A percentile compares a stretch with the other conserved stretches of the same genome.
These are phyloP conservation scores for Holotrichia oblita DNA, from an alignment of 1,140 invertebrate genomes.

Conservation along the genomic window DNA sequence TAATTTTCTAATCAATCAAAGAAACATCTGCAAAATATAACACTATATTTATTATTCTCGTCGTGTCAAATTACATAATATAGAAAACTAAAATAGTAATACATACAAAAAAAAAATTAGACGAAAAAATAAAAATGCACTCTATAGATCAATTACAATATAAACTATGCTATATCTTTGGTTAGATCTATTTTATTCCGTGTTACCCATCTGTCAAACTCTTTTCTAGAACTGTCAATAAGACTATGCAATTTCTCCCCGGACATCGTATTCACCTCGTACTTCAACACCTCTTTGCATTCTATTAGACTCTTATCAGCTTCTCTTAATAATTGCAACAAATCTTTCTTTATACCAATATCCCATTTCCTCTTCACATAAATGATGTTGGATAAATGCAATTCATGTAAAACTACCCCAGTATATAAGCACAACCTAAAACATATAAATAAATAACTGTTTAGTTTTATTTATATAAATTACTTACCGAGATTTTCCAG, in stretches of 20 bases:
- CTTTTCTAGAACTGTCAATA: slow-evolving; percentile 57
- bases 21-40: not conserved
- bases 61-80: not conserved
- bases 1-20: not conserved
- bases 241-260: slow-evolving; percentile 63
- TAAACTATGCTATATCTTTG: slow-evolving; percentile 26
- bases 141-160: not conserved
- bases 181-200: slow-evolving; percentile 54
- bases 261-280: slow-evolving; percentile 64
- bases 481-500: slow-evolving; percentile 65
- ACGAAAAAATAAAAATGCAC: not conserved
- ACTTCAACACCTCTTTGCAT: slow-evolving; percentile 62
- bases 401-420: slow-evolving; percentile 76
- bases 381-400: slow-evolving; percentile 68
- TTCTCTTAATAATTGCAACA: slow-evolving; percentile 59
- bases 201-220: slow-evolving; percentile 56
- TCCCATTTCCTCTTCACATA: slow-evolving; percentile 64
- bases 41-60: not conserved
- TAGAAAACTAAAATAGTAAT: not conserved
- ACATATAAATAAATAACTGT: slow-evolving; percentile 39
- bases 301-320: slow-evolving; percentile 60
- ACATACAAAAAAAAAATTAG: not conserved
- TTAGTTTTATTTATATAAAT: no score
- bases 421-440: slow-evolving; percentile 74
- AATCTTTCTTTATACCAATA: slow-evolving; percentile 58